Percentiles rank a stretch among this genome's conserved stretches.
phyloP scores from a whole-genome alignment of 2,113 vertebrate genomes.

The Macrotis lagotis region DNA sequence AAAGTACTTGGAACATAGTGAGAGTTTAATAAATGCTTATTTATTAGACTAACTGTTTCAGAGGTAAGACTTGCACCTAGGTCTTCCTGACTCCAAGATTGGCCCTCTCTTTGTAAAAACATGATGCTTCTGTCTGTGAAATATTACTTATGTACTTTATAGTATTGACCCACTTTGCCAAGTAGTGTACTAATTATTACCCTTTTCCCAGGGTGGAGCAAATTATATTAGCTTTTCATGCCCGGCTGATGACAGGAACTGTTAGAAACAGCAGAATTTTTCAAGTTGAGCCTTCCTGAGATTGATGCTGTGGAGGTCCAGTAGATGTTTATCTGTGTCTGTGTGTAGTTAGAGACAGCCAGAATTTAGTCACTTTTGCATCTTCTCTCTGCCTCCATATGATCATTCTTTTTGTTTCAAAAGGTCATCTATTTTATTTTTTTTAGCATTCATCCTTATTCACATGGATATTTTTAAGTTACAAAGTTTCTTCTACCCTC shows the following conservation, averaged over 20 bases:
- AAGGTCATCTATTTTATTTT: too few relatives aligned
- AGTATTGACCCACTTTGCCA: neutral
- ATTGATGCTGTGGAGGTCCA: neutral
- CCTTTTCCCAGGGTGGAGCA: neutral
- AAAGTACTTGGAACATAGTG: neutral
- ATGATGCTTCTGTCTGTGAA: neutral
- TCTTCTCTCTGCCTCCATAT: neutral
- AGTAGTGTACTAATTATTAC: neutral
- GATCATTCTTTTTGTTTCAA: too few relatives aligned
- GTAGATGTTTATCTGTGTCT: neutral
- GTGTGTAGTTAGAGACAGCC: neutral
- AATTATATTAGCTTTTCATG: neutral
- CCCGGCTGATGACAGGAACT: neutral
- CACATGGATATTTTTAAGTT: too few relatives aligned
- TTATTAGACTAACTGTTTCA: neutral
- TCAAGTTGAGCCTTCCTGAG: neutral
- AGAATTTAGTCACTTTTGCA: constrained; percentile 8
- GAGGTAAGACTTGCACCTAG: neutral
- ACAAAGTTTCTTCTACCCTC: too few relatives aligned
- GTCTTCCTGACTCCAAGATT: neutral
- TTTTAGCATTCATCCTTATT: too few relatives aligned
- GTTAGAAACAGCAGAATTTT: neutral
- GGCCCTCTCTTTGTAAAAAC: neutral
- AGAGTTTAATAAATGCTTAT: neutral
- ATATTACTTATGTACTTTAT: neutral